These are phyloP conservation scores for Epizoanthus scotinus DNA, from an alignment of 92 coral and sea anemone genomes.

Conservation along the genomic window DNA sequence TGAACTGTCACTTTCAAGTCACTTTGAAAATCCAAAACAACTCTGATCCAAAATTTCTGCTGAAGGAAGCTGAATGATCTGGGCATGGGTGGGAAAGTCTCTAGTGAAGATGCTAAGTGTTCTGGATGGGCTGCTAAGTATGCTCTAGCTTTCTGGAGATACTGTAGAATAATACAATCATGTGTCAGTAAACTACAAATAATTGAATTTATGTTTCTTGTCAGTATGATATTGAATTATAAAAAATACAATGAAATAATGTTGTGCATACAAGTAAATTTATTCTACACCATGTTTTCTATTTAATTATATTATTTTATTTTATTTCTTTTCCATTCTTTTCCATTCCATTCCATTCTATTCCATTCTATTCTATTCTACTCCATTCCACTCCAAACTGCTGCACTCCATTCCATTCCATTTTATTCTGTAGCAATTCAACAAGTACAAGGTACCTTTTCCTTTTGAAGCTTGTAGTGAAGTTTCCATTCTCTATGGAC, in stretches of 20 bases:
- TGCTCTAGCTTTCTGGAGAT: too few relatives aligned
- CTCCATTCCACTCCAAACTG: too few relatives aligned
- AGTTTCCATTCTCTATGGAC: constrained; percentile 9
- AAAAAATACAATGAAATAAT: too few relatives aligned
- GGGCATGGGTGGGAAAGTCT: constrained; percentile 6
- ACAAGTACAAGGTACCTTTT: neutral
- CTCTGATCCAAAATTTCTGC: constrained; percentile 26
- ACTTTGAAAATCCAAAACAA: constrained; percentile 12
- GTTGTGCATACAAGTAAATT: too few relatives aligned
- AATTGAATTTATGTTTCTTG: too few relatives aligned
- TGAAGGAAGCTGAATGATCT: constrained; percentile 17
- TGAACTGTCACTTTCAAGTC: neutral
- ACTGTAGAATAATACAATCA: too few relatives aligned
- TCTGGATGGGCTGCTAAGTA: neutral
- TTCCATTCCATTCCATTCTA: neutral
- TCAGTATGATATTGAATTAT: too few relatives aligned
- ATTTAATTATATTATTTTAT: too few relatives aligned
- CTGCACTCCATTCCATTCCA: neutral
- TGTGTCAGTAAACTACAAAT: too few relatives aligned
- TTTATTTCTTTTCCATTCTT: too few relatives aligned
- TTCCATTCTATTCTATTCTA: neutral
- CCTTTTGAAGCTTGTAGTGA: constrained; percentile 8
- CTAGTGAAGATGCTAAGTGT: neutral
- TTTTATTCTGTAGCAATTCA: too few relatives aligned
- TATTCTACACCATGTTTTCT: too few relatives aligned